phyloP scores from a whole-genome alignment of 2,888 invertebrate species.

The Pristionchus maxplancki region DNA sequence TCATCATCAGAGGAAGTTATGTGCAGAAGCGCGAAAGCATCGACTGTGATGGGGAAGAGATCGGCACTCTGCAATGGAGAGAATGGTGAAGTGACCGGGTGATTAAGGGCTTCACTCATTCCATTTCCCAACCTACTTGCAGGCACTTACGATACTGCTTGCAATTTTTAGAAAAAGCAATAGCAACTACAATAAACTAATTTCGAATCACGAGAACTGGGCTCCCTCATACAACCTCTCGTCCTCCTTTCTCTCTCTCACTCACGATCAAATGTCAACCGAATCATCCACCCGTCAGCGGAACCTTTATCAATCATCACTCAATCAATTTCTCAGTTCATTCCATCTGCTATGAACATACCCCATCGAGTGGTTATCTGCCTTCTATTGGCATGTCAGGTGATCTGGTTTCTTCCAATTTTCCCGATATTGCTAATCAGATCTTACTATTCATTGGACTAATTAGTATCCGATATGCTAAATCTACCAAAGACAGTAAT shows the following conservation, averaged over 20 bases:
- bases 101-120: background rate
- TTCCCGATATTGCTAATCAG: background rate
- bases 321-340: background rate
- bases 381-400: background rate
- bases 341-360: background rate
- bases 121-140: background rate
- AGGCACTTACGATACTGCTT: no score
- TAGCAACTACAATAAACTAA: background rate
- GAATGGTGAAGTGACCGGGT: background rate
- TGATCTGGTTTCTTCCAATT: background rate
- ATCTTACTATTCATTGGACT: background rate
- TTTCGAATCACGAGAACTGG: background rate
- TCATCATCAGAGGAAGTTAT: constrained; percentile 2
- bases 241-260: background rate
- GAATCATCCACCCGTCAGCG: constrained; percentile 9
- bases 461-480: no score
- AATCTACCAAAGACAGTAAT: background rate
- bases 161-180: no score
- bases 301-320: background rate
- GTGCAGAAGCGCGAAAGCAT: constrained; percentile 16
- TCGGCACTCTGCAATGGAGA: background rate
- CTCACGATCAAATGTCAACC: background rate
- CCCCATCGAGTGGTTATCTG: background rate
- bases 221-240: background rate
- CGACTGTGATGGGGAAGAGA: background rate